Base-by-base conservation (phyloP, 2,888 invertebrate genomes). In the Drosophila pseudotakahashii region DNA sequence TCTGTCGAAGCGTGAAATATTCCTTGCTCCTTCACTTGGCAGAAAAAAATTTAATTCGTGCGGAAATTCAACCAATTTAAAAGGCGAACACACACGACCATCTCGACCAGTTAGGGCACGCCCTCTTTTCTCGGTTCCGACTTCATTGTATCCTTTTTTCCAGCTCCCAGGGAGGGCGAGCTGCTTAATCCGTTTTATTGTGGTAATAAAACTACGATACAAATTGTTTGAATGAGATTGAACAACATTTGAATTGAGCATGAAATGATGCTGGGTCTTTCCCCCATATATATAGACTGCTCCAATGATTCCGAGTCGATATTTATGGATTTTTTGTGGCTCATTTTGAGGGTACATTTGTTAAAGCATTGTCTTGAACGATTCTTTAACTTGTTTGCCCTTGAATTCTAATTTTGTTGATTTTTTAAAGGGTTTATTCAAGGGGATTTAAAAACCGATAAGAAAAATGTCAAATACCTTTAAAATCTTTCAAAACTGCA, bases 171-270 rank as follows among this genome's bases (percentile, higher is more conserved):
- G 34, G 13, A 37, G 44, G 23, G 64, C 52, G 59, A 57, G 64
- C 73, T 77, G 77, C 80, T 82, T 84, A 84, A 84, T 87, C 84
- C 87, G 85, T 84, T 84, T 84, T 84, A 84, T 84, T 84, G 85
- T 80, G 87, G 85, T 75, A 84, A 84, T 84, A 84, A 84, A 84
- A 84, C 84, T 87, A 84, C 84, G 87, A 87, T 87, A 84, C 84
- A 84, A 83, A 87, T 84, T 84, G 84, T 84, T 84, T 81, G 85
- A 84, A 82, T 82, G 82, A 76, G 80, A 87, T 84, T 87, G 87
- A 84, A 77, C 80, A 84, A 84, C 84, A 87, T 84, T 84, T 80
- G 85, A 87, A 87, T 84, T 79, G 83, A 86, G 84, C 81, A 79
- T 79, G 73, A 77, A 82, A 81, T 69, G 77, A 75, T 73, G 75